Evolutionary conservation across 2,113 vertebrate genomes (phyloP).

Genomic region (Chloroceryle aenea): DNA sequence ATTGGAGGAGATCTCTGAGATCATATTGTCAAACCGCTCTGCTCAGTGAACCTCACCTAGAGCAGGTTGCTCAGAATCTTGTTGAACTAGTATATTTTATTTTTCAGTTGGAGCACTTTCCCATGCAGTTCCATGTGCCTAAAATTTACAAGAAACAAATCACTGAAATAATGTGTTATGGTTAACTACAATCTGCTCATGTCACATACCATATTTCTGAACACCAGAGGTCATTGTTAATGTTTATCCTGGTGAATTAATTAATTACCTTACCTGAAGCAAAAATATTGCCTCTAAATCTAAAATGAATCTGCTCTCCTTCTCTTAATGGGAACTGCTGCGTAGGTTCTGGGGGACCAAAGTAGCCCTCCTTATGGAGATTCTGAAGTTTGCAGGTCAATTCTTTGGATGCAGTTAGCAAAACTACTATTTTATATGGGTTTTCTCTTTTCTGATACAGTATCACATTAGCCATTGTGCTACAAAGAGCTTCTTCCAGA

Average conservation of each 20-base stretch:
- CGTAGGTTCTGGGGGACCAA: conserved; percentile 76
- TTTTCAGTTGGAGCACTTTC: background rate
- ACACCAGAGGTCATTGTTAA: background rate
- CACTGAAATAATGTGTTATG: background rate
- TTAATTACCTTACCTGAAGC: conserved; percentile 75
- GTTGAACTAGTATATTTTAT: background rate
- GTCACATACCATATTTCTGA: background rate
- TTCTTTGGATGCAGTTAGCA: conserved; percentile 78
- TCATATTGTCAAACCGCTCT: background rate
- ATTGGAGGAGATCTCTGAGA: background rate
- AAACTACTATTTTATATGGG: conserved; percentile 68
- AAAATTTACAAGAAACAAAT: background rate
- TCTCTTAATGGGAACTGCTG: conserved; percentile 81
- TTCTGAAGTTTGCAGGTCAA: conserved; percentile 75
- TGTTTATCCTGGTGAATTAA: background rate
- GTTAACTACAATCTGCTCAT: background rate
- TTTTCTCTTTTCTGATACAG: conserved; percentile 75
- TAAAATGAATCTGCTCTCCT: conserved; percentile 85
- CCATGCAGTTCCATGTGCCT: background rate
- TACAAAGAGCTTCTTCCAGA: conserved; percentile 77
- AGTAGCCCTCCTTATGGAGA: conserved; percentile 73
- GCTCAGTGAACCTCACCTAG: background rate
- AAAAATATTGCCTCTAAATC: conserved; percentile 87
- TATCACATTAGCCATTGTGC: conserved; percentile 74
- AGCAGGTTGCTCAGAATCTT: background rate